These are phyloP conservation scores for Unio pictorum DNA, from an alignment of 2,888 invertebrate species.

Conservation along the genomic window DNA sequence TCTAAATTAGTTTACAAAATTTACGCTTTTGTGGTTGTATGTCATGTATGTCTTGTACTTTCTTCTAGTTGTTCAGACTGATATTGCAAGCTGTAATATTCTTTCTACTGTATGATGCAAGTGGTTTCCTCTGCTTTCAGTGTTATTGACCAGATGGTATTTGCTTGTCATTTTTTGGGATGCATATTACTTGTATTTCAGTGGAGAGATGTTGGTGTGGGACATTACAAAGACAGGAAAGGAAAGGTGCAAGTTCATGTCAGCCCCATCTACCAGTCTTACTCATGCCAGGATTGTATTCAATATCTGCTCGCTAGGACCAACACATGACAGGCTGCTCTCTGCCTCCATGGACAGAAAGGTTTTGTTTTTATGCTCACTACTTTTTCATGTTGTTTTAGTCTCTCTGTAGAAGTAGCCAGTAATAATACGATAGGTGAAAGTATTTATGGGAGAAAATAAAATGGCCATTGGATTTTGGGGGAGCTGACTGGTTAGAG, in stretches of 20 bases:
- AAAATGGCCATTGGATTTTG: neutral
- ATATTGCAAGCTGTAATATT: neutral
- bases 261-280: slow-evolving; percentile 16
- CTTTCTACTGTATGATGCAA: too few species aligned
- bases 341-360: slow-evolving; percentile 68
- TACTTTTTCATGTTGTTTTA: too few species aligned
- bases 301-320: slow-evolving; percentile 74
- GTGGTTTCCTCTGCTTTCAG: neutral
- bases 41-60: too few species aligned
- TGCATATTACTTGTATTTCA: slow-evolving; percentile 45
- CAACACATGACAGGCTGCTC: slow-evolving; percentile 38
- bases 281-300: slow-evolving; percentile 78
- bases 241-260: slow-evolving; percentile 43
- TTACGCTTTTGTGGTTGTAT: too few species aligned
- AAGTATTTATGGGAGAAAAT: too few species aligned
- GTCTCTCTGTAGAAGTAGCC: too few species aligned
- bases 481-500: neutral
- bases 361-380: slow-evolving; percentile 31
- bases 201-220: slow-evolving; percentile 78
- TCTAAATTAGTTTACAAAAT: too few species aligned
- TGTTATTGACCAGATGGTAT: neutral
- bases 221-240: slow-evolving; percentile 72
- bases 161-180: neutral
- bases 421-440: too few species aligned
- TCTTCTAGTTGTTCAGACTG: neutral